phyloP scores from a whole-genome alignment of 2,888 invertebrate genomes.

The Nephrotoma appendiculata region DNA sequence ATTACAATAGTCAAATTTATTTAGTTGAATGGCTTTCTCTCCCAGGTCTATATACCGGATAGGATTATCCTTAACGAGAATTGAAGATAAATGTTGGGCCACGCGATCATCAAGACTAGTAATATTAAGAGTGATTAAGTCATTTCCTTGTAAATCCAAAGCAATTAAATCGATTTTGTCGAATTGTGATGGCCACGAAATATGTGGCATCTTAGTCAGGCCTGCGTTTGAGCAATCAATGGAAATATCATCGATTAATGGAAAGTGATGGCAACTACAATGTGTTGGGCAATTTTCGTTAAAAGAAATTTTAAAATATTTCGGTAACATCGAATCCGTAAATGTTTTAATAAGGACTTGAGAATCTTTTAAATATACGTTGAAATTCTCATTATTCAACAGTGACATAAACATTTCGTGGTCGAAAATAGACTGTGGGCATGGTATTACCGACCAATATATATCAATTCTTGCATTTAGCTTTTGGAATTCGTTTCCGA shows the following conservation, averaged over 20 bases:
- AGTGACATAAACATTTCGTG: not conserved
- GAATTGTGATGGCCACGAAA: not conserved
- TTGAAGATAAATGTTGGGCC: not conserved
- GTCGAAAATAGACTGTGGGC: not conserved
- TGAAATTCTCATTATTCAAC: not conserved
- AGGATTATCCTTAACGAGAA: not conserved
- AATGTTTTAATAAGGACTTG: not conserved
- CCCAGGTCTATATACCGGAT: not conserved
- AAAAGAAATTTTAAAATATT: not conserved
- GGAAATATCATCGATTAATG: not conserved
- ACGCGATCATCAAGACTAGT: not conserved
- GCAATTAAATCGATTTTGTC: not conserved
- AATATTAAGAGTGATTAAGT: not conserved
- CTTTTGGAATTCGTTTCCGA: not conserved
- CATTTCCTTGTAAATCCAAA: too few species aligned
- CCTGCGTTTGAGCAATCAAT: not conserved
- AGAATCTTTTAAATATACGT: too few species aligned
- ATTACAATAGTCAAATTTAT: too few species aligned
- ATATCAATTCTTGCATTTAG: not conserved
- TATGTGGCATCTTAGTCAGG: not conserved
- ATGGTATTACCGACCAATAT: not conserved
- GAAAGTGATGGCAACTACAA: not conserved
- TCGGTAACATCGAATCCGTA: not conserved
- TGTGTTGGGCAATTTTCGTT: not conserved
- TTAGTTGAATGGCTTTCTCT: not conserved